phyloP scores from a whole-genome alignment of 37 sponge, comb jelly and placozoan genomes.

The Beroe ovata region DNA sequence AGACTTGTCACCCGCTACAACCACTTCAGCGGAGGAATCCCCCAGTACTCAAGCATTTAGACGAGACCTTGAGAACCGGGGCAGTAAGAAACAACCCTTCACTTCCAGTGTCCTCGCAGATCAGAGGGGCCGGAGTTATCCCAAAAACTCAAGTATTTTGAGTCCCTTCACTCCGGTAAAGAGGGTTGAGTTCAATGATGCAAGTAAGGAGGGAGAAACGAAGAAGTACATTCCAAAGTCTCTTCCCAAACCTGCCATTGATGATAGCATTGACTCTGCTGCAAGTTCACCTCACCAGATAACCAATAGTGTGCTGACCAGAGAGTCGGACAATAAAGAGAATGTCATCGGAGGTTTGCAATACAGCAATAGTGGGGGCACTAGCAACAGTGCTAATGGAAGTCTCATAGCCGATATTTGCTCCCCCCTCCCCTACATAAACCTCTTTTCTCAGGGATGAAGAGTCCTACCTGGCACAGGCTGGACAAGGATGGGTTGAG shows the following conservation, averaged over 20 bases:
- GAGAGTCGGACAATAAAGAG: too few species aligned
- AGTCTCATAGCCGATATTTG: too few species aligned
- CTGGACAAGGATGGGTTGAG: slow-evolving; percentile 29
- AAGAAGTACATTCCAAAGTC: background rate
- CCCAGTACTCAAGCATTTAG: slow-evolving; percentile 34
- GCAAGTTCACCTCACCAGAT: too few species aligned
- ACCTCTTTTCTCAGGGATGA: background rate
- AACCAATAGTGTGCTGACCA: too few species aligned
- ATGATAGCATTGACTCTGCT: background rate
- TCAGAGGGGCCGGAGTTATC: background rate
- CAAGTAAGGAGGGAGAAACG: background rate
- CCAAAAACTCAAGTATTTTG: background rate
- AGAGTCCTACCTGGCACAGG: slow-evolving; percentile 58
- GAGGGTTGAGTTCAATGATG: background rate
- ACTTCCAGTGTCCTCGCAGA: background rate
- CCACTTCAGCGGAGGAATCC: background rate
- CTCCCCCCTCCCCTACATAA: background rate
- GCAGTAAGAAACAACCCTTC: background rate
- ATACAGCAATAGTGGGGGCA: too few species aligned
- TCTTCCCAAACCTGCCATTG: background rate
- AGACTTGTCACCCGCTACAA: background rate
- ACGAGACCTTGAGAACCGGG: slow-evolving; percentile 8
- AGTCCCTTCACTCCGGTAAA: background rate
- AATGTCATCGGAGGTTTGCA: too few species aligned
- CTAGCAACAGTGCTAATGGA: too few species aligned